phyloP scores from a whole-genome alignment of 2,888 invertebrate species.

The Dynastes hyllus region DNA sequence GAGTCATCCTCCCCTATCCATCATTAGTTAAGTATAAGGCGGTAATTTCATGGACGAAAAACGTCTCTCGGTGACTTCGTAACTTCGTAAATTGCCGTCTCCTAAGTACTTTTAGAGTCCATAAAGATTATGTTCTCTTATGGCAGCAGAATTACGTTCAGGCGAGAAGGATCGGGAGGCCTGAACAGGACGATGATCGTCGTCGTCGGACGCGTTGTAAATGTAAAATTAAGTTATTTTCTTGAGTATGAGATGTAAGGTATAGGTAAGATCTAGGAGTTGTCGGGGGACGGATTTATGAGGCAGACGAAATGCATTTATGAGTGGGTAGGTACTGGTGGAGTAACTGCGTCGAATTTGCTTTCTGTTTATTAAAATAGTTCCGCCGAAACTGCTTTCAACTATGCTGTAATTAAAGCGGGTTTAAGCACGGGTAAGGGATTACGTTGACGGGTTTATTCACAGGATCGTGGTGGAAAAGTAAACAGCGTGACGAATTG shows the following conservation, averaged over 20 bases:
- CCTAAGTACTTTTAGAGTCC: constrained; percentile 15
- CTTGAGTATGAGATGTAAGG: background rate
- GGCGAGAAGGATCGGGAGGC: background rate
- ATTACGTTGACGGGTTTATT: background rate
- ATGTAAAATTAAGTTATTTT: constrained; percentile 9
- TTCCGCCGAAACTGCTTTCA: constrained; percentile 7
- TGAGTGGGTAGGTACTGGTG: background rate
- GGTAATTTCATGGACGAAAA: constrained; percentile 2
- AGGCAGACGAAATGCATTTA: background rate
- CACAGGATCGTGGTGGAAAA: background rate
- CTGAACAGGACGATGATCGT: constrained; percentile 11
- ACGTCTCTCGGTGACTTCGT: background rate
- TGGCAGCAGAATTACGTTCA: background rate
- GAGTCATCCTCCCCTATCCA: no score
- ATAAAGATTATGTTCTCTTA: constrained; percentile 34
- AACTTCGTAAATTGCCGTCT: constrained; percentile 14
- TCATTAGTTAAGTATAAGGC: no score
- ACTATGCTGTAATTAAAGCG: constrained; percentile 15
- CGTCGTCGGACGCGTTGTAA: background rate
- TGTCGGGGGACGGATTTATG: constrained; percentile 31
- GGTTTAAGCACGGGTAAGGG: background rate
- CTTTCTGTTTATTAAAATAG: constrained; percentile 30
- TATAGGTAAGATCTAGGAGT: background rate
- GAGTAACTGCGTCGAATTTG: background rate
- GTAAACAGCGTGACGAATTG: background rate